Percentiles rank a stretch among this genome's conserved stretches.
phyloP scores from a whole-genome alignment of 2,888 invertebrate genomes.

The Sphecodes monilicornis region DNA sequence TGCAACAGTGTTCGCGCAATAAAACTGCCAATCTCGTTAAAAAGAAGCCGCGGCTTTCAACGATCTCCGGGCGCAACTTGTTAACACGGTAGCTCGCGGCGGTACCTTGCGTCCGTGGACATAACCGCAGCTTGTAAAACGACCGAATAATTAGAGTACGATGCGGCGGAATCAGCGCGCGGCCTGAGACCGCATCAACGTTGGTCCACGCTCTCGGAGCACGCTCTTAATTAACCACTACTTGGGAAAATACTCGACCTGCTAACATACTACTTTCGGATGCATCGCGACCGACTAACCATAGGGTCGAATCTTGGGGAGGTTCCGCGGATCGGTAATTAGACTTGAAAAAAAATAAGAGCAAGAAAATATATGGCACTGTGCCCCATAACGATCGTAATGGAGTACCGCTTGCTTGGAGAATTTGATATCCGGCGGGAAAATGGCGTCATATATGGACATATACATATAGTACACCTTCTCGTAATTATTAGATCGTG shows the following conservation, averaged over 20 bases:
- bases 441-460: too few relatives aligned
- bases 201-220: constrained; percentile 25
- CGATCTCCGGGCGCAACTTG: neutral
- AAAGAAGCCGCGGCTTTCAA: constrained; percentile 1
- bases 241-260: constrained; percentile 67
- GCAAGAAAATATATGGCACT: too few relatives aligned
- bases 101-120: neutral
- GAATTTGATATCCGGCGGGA: too few relatives aligned
- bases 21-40: constrained; percentile 8
- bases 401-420: too few relatives aligned
- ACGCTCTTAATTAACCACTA: constrained; percentile 63
- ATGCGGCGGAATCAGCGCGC: constrained; percentile 30
- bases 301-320: neutral
- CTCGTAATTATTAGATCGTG: too few relatives aligned
- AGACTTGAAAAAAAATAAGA: neutral
- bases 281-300: constrained; percentile 20
- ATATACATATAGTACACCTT: too few relatives aligned
- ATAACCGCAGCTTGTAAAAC: constrained; percentile 16
- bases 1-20: constrained; percentile 3
- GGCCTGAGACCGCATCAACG: constrained; percentile 29
- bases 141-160: constrained; percentile 49
- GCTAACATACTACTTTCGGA: constrained; percentile 59
- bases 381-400: neutral
- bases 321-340: neutral
- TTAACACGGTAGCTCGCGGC: neutral